Base-by-base conservation (phyloP, 2,113 vertebrate genomes). In the Trochalopteron elliotii region DNA sequence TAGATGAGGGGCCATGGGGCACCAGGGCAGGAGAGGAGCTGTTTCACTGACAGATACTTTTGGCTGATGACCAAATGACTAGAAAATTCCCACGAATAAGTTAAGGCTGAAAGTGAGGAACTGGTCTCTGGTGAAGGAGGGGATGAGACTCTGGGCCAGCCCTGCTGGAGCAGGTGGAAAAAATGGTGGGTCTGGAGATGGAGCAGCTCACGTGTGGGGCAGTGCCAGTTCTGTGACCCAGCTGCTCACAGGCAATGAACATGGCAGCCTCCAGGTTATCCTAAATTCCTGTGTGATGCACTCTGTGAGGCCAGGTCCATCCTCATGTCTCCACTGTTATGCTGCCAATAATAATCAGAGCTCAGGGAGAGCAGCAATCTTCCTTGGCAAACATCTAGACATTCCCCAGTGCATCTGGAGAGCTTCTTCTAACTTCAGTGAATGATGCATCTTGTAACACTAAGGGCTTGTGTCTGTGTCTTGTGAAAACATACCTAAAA, bases 181-280 rank as follows among this genome's bases (percentile, higher is more conserved):
- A 50, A 28, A 31, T 6, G 5, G 5, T 67, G 47, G 24, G 23
- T 81, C 64, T 93, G 47, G 77, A 81, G 64, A 35, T 24, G 71
- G 57, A 80, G 37, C 14, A 44, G 56, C 65, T 68, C 13, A 6
- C 0, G 0, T 1, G 8, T 33, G 27, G 68, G 74, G 44, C 84
- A 91, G 74, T 68, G 30, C 42, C 0, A 0, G 25, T 50, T 87
- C 52, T 4, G 3, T 1, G 12, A 79, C 79, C 56, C 59, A 25
- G 33, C 45, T 61, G 40, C 67, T 87, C 9, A 3, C 33, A 47
- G 52, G 44, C 0, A 0, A 64, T 0, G 0, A 87, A 44, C 0
- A 1, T 2, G 3, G 31, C 37, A 65, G 67, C 55, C 63, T 76
- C 45, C 55, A 67, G 44, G 44, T 37, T n/a, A n/a, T 25, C 61